Percentiles rank a stretch among this genome's conserved stretches.
These are phyloP conservation scores for Rhorus exstirpatorius DNA, from an alignment of 2,888 invertebrate genomes.

Conservation along the genomic window DNA sequence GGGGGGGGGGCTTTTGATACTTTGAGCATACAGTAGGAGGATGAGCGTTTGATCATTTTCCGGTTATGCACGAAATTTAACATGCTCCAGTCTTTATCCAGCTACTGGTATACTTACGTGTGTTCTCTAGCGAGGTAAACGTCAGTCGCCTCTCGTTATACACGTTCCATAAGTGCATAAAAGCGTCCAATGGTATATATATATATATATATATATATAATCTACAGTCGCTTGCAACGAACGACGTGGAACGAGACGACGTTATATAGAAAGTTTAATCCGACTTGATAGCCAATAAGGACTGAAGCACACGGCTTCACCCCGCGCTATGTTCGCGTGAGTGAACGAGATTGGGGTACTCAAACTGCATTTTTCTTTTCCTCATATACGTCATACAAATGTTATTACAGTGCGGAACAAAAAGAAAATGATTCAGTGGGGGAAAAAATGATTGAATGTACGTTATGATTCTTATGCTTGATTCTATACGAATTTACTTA, in stretches of 20 bases:
- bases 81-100: background rate
- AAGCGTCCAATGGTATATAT: too few relatives aligned
- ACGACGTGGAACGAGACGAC: background rate
- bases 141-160: too few relatives aligned
- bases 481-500: too few relatives aligned
- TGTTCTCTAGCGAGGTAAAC: too few relatives aligned
- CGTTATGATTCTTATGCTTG: too few relatives aligned
- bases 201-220: conserved; percentile 16
- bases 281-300: conserved; percentile 61
- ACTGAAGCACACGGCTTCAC: conserved; percentile 15
- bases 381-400: background rate
- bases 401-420: background rate
- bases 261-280: conserved; percentile 48
- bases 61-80: conserved; percentile 47
- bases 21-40: too few relatives aligned
- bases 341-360: conserved; percentile 4
- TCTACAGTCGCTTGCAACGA: conserved; percentile 18
- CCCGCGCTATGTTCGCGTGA: conserved; percentile 8
- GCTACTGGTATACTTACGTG: too few relatives aligned
- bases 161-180: too few relatives aligned
- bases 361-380: conserved; percentile 37
- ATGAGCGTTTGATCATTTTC: too few relatives aligned
- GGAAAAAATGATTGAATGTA: too few relatives aligned
- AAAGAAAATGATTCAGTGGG: too few relatives aligned
- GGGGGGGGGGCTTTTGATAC: too few relatives aligned